phyloP scores from a whole-genome alignment of 2,113 vertebrate genomes.

The Rhabdornis inornatus region DNA sequence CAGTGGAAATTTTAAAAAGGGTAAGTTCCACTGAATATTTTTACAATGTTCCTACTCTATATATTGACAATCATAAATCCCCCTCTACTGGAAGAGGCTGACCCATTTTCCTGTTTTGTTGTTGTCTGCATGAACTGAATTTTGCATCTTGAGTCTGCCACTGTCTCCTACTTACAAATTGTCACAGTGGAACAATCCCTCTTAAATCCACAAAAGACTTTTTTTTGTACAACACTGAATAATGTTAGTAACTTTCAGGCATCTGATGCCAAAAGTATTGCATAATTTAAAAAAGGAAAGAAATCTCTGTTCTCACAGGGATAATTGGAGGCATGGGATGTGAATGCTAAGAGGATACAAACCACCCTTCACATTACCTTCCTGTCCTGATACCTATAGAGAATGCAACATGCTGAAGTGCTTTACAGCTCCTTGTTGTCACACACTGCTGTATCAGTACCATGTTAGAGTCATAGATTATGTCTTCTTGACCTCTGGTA shows the following conservation, averaged over 20 bases:
- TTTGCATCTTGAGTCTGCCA: background rate
- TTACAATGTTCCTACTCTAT: background rate
- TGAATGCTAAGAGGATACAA: background rate
- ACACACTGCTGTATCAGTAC: background rate
- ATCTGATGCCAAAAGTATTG: background rate
- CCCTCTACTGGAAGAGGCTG: background rate
- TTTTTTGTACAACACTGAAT: background rate
- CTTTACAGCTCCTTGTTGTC: background rate
- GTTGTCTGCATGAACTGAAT: background rate
- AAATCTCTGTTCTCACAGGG: background rate
- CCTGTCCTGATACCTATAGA: background rate
- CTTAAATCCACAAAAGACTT: background rate
- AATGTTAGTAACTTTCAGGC: background rate
- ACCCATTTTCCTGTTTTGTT: background rate
- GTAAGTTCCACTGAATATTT: background rate
- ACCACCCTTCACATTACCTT: background rate
- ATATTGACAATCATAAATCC: background rate
- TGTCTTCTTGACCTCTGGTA: background rate
- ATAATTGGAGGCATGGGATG: background rate
- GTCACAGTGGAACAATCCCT: background rate
- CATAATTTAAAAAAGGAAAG: background rate
- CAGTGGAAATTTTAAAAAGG: background rate
- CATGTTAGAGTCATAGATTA: background rate
- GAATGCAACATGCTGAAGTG: background rate
- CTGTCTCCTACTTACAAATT: background rate